Evolutionary conservation across 2,113 vertebrate genomes (phyloP).

Genomic region (Engraulis encrasicolus): DNA sequence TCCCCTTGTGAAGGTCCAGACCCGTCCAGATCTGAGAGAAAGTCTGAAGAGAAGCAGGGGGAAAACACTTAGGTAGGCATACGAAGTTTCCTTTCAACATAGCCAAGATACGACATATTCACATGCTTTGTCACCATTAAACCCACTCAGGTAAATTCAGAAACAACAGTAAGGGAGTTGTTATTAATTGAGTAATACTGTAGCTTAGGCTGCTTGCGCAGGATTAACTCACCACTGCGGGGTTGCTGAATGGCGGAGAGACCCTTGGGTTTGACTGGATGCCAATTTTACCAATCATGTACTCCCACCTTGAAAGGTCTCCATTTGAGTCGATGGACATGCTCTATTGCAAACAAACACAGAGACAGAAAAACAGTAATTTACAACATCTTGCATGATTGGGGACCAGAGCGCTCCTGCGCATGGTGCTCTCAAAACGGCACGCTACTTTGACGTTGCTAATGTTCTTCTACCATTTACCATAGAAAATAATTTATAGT

Average conservation of each 20-base stretch:
- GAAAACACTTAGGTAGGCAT: too few species aligned
- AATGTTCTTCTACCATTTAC: neutral
- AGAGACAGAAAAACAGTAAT: neutral
- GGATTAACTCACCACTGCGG: neutral
- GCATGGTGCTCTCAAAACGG: neutral
- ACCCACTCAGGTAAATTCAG: neutral
- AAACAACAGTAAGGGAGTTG: neutral
- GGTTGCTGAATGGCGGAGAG: neutral
- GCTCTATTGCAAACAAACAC: conserved; percentile 50
- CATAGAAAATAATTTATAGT: neutral
- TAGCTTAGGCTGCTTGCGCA: neutral
- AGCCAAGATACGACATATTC: too few species aligned
- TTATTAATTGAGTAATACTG: neutral
- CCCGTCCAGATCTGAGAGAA: neutral
- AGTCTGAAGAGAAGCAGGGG: too few species aligned
- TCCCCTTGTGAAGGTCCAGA: neutral
- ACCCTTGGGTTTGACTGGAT: neutral
- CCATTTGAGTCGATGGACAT: neutral
- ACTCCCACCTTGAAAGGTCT: neutral
- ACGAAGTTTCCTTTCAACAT: too few species aligned
- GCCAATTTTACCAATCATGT: neutral
- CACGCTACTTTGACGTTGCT: neutral
- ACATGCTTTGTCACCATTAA: too few species aligned
- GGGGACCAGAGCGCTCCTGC: neutral
- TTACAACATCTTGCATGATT: neutral